Percentiles rank a stretch among this genome's conserved stretches.
These are phyloP conservation scores for Xiphophorus birchmanni DNA, from an alignment of 2,797 vertebrate species.

Conservation along the genomic window DNA sequence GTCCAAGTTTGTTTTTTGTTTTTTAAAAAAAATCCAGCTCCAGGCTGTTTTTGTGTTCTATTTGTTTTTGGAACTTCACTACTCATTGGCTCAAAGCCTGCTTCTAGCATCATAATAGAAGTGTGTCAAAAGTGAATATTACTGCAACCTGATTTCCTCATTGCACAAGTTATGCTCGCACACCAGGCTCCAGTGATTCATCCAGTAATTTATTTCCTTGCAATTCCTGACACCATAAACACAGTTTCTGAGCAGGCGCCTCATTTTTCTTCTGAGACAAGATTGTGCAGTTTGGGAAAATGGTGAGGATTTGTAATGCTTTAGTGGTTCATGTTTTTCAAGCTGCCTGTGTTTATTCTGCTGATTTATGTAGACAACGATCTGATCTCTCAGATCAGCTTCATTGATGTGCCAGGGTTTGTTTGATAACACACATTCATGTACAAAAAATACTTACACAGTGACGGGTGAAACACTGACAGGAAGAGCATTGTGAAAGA, in stretches of 20 bases:
- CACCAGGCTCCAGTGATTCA: constrained; percentile 75
- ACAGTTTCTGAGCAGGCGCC: constrained; percentile 82
- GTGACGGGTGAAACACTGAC: constrained; percentile 70
- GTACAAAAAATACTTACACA: constrained; percentile 73
- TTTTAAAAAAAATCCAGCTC: constrained; percentile 41
- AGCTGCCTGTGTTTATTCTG: constrained; percentile 79
- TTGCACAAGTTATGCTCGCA: constrained; percentile 72
- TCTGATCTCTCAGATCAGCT: constrained; percentile 73
- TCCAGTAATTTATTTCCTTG: constrained; percentile 86
- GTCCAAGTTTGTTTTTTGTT: constrained; percentile 42
- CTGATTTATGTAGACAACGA: constrained; percentile 82
- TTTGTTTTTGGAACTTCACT: constrained; percentile 60
- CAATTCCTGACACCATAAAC: constrained; percentile 83
- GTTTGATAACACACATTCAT: constrained; percentile 80
- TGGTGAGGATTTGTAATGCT: constrained; percentile 81
- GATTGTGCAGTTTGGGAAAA: constrained; percentile 71
- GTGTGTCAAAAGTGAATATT: constrained; percentile 82
- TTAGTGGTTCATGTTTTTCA: constrained; percentile 79
- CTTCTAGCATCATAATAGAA: constrained; percentile 71
- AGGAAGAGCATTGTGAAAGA: constrained; percentile 67
- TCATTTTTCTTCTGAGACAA: constrained; percentile 81
- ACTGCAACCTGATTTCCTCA: constrained; percentile 80
- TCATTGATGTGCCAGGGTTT: constrained; percentile 80
- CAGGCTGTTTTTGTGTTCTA: constrained; percentile 57
- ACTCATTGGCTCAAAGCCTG: constrained; percentile 68